Evolutionary conservation across 2,113 vertebrate species (phyloP), one percentile per base, ranked within the genome.

Genomic region (Albula goreensis): DNA sequence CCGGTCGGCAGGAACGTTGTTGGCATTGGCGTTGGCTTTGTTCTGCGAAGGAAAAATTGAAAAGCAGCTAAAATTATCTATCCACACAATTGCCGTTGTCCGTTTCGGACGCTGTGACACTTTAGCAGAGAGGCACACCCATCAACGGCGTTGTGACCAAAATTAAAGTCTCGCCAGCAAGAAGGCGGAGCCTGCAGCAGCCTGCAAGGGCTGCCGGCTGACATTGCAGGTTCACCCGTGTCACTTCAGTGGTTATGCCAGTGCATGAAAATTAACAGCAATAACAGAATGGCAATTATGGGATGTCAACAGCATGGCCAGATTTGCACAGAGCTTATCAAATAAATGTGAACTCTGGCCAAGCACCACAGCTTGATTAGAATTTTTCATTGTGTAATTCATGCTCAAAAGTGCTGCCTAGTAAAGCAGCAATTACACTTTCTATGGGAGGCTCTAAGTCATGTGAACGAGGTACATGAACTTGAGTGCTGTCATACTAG

Each of bases 21-120:
- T 41, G 89, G 83, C 95, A 93, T 94, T 94, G 93, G 93, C 94
- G 79, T 94, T 94, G 93, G 95, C 90, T 80, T 94, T 96, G 87
- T 93, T 92, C 96, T 95, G 90, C 81, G 86, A 91, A 87, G 92
- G 83, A 9, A 5, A 7, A 7, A 74, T 9, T 0, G 9, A 74
- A 31, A 74, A n/a, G 70, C 70, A 31, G 5, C 8, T 2, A 5
- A 22, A 5, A 22, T 74, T 9, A n/a, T 25, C 22, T n/a, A 22
- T n/a, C 2, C 1, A 31, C 4, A 7, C 70, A 25, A 6, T 70
- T 8, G 19, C 63, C 1, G 1, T 22, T 9, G 22, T 74, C 22
- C 25, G 9, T 31, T 31, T 31, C 13, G 4, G 19, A 19, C 63
- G 3, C 63, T 11, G 56, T 15, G 56, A 60, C 3, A 15, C 11